Conservation (phyloP, 2,113 vertebrate species). For the Paracanthobrama guichenoti region DNA sequence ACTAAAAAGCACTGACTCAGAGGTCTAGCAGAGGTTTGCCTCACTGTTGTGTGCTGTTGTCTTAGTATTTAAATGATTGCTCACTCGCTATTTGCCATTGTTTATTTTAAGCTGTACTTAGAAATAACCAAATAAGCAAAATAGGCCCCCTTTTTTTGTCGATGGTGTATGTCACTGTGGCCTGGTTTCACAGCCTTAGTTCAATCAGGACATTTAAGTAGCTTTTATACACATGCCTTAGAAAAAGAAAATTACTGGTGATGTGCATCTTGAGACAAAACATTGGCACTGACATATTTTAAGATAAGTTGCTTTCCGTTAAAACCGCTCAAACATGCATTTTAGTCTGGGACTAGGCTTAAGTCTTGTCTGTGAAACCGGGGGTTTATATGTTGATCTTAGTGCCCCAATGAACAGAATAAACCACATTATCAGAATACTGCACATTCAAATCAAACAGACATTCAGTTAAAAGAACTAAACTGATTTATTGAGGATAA, state of each 20-base stretch:
- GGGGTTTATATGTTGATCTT: not conserved
- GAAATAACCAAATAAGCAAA: slow-evolving; percentile 14
- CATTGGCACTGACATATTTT: too few relatives aligned
- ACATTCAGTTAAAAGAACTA: slow-evolving; percentile 17
- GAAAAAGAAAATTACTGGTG: too few relatives aligned
- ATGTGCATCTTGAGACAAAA: too few relatives aligned
- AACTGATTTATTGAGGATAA: slow-evolving; percentile 44
- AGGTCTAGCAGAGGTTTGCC: not conserved
- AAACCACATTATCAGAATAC: not conserved
- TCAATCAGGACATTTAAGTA: too few relatives aligned
- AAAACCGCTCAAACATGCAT: too few relatives aligned
- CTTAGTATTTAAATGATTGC: not conserved
- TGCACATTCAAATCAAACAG: not conserved
- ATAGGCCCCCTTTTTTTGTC: not conserved
- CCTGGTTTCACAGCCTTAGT: too few relatives aligned
- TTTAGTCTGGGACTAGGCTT: too few relatives aligned
- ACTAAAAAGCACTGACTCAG: slow-evolving; percentile 38
- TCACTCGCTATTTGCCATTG: not conserved
- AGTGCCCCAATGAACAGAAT: not conserved
- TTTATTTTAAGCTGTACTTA: not conserved
- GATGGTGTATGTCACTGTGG: not conserved
- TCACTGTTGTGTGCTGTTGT: not conserved
- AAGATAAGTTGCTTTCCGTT: too few relatives aligned
- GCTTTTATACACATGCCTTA: too few relatives aligned
- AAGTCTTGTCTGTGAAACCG: too few relatives aligned